Conservation (phyloP, 2,797 vertebrate genomes). For the Numenius phaeopus region DNA sequence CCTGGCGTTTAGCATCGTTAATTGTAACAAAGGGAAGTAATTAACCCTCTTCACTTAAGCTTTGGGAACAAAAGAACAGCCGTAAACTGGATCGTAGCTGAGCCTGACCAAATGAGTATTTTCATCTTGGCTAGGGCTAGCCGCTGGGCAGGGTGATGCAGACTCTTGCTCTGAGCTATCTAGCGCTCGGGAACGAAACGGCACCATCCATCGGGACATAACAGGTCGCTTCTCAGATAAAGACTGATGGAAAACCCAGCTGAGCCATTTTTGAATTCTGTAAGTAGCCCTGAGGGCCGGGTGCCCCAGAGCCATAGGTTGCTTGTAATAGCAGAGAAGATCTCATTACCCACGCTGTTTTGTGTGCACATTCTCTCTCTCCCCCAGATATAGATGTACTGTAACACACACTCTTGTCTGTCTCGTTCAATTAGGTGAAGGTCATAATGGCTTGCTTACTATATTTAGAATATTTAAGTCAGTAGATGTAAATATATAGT, state of each 20-base stretch:
- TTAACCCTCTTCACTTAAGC: conserved; percentile 54
- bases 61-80: conserved; percentile 29
- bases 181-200: background rate
- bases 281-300: background rate
- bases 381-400: background rate
- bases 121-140: background rate
- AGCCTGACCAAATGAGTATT: conserved; percentile 19
- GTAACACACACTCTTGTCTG: background rate
- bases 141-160: background rate
- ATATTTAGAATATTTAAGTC: conserved; percentile 39
- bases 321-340: conserved; percentile 44
- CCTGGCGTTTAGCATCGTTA: conserved; percentile 26
- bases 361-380: conserved; percentile 30
- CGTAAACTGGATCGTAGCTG: conserved; percentile 19
- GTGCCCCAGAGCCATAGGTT: background rate
- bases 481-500: conserved; percentile 15
- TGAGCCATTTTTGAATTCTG: background rate
- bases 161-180: background rate
- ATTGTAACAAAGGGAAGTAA: conserved; percentile 60
- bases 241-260: conserved; percentile 2
- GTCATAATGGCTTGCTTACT: conserved; percentile 38
- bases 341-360: conserved; percentile 51
- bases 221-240: conserved; percentile 16
- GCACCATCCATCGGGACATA: background rate
- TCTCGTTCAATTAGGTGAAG: conserved; percentile 44